These are phyloP conservation scores for Drosophila busckii DNA, from an alignment of 1,140 invertebrate species.

Conservation along the genomic window DNA sequence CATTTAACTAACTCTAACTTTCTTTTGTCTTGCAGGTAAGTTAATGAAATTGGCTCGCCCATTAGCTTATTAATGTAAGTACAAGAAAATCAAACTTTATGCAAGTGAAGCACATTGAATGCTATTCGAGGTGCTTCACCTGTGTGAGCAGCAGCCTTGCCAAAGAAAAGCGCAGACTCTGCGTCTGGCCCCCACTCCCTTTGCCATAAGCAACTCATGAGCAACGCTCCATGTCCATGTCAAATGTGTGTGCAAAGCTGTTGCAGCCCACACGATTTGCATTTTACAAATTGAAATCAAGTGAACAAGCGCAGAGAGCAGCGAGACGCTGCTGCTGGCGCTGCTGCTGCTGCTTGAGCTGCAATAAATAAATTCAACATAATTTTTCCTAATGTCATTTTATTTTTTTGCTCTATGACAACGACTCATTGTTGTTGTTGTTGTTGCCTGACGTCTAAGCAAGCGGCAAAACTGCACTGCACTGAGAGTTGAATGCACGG, in stretches of 20 bases:
- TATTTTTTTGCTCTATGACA: too few relatives aligned
- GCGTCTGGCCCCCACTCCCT: too few relatives aligned
- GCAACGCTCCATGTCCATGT: constrained; percentile 5
- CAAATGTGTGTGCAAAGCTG: constrained; percentile 1
- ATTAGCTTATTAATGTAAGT: constrained; percentile 38
- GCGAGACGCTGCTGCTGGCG: too few relatives aligned
- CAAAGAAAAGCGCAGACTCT: constrained; percentile 20
- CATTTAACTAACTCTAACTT: not conserved
- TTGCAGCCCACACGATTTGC: constrained; percentile 47
- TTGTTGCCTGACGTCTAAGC: constrained; percentile 29
- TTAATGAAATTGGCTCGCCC: not conserved
- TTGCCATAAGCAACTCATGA: constrained; percentile 62
- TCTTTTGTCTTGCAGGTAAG: constrained; percentile 31
- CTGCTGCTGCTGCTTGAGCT: too few relatives aligned
- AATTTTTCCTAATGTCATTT: constrained; percentile 55
- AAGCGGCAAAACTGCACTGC: constrained; percentile 31
- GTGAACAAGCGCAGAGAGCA: constrained; percentile 11
- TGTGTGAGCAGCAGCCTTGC: constrained; percentile 42
- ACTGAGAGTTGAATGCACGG: constrained; percentile 66
- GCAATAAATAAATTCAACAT: constrained; percentile 68
- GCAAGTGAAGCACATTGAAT: constrained; percentile 36
- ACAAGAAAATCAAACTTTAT: constrained; percentile 15
- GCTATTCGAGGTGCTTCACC: constrained; percentile 68
- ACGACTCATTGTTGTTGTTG: too few relatives aligned
- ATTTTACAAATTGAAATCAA: constrained; percentile 47